These are phyloP conservation scores for Myotis brandtii DNA, from an alignment of 2,113 vertebrate species.

Conservation along the genomic window DNA sequence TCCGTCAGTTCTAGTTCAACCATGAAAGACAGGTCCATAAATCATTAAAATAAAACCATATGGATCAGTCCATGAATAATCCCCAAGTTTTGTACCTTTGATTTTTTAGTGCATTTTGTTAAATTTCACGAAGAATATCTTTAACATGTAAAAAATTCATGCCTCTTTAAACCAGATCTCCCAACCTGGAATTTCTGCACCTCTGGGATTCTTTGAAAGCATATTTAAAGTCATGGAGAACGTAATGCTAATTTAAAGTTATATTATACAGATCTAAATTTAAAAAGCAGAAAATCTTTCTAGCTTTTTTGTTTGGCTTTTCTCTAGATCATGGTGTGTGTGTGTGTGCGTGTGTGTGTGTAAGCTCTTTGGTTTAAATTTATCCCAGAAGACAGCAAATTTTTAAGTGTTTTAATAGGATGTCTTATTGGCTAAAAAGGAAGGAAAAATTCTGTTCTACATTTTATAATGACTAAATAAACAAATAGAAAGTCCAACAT, in stretches of 20 bases:
- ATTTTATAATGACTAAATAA: constrained; percentile 49
- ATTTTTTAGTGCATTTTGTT: not conserved
- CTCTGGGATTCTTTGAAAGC: constrained; percentile 18
- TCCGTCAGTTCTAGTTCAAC: not conserved
- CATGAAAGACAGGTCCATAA: not conserved
- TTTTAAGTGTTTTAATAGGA: constrained; percentile 1
- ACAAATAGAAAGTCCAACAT: not conserved
- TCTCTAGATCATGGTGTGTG: not conserved
- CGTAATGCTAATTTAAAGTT: constrained; percentile 25
- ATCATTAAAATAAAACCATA: not conserved
- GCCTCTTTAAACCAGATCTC: constrained; percentile 15
- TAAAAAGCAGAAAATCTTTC: constrained; percentile 43
- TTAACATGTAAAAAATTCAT: not conserved
- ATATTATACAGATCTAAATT: constrained; percentile 25
- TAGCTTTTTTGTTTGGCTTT: constrained; percentile 8
- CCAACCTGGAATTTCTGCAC: constrained; percentile 20
- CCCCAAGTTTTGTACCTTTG: not conserved
- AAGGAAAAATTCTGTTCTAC: not conserved
- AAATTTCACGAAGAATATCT: not conserved
- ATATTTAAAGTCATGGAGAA: not conserved
- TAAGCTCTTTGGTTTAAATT: constrained; percentile 1
- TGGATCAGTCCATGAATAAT: not conserved
- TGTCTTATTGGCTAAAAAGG: not conserved
- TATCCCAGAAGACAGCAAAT: constrained; percentile 15
- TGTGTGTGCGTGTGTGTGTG: not conserved